phyloP scores from a whole-genome alignment of 2,888 invertebrate species.

The Penaeus monodon region DNA sequence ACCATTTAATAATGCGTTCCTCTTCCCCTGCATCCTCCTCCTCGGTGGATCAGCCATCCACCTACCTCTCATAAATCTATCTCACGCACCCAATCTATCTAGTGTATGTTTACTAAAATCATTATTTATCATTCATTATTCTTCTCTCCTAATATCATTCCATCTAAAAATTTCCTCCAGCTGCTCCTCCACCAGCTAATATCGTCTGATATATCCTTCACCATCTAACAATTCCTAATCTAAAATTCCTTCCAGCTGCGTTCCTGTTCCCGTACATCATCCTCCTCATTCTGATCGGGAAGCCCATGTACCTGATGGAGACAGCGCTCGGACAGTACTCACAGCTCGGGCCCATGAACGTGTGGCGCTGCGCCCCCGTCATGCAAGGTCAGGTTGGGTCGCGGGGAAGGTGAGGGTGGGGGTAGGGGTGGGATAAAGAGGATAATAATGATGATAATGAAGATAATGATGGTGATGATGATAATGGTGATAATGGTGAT shows the following conservation, averaged over 20 bases:
- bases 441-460: neutral
- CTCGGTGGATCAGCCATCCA: no score
- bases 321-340: constrained; percentile 84
- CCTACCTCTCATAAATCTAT: no score
- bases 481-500: neutral
- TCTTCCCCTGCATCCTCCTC: no score
- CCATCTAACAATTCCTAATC: no score
- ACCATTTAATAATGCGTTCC: no score
- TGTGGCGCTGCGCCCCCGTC: constrained; percentile 75
- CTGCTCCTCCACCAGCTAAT: no score
- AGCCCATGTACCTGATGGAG: constrained; percentile 85
- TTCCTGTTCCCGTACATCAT: constrained; percentile 82
- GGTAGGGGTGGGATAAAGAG: neutral
- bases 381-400: constrained; percentile 56
- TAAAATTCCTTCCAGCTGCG: constrained; percentile 74
- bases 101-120: no score
- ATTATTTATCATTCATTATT: no score
- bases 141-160: no score
- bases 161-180: no score
- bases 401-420: neutral
- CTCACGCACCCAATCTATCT: no score
- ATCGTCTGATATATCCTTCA: no score
- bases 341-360: constrained; percentile 82
- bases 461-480: neutral
- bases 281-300: constrained; percentile 82